phyloP scores from a whole-genome alignment of 35 echinoderm and acorn worm species.

The Ptychodera flava region DNA sequence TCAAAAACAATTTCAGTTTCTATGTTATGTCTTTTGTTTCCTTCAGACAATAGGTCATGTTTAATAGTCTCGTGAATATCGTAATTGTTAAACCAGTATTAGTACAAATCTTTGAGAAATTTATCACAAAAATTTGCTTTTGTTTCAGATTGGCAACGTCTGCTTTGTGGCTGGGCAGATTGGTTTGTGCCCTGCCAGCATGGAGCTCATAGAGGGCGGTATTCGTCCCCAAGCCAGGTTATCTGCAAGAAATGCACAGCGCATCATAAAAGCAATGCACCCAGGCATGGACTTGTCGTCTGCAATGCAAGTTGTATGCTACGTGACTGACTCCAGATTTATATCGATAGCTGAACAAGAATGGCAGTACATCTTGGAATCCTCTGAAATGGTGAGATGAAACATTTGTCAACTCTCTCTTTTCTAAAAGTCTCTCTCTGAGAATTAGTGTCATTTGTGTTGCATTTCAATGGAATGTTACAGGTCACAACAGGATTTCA shows the following conservation, averaged over 20 bases:
- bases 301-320: conserved; percentile 59
- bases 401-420: not conserved
- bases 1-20: not conserved
- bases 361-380: conserved; percentile 30
- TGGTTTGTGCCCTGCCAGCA: conserved; percentile 72
- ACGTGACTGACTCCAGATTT: conserved; percentile 34
- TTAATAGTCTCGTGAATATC: not conserved
- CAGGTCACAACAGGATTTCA: conserved; percentile 9
- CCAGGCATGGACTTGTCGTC: conserved; percentile 9
- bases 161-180: conserved; percentile 78
- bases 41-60: not conserved
- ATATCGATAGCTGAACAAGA: conserved; percentile 40
- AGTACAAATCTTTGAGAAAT: too few relatives aligned
- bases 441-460: not conserved
- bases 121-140: too few relatives aligned
- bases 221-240: conserved; percentile 50
- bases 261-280: conserved; percentile 68
- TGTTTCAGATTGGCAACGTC: conserved; percentile 53
- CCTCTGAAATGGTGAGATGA: not conserved
- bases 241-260: conserved; percentile 53
- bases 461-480: not conserved
- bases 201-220: conserved; percentile 73
- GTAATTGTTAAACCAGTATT: not conserved
- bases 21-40: not conserved
- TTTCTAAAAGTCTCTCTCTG: not conserved